Evolutionary conservation across 1,140 invertebrate species (phyloP), one percentile per base, ranked within the genome.

Genomic region (Physella acuta): DNA sequence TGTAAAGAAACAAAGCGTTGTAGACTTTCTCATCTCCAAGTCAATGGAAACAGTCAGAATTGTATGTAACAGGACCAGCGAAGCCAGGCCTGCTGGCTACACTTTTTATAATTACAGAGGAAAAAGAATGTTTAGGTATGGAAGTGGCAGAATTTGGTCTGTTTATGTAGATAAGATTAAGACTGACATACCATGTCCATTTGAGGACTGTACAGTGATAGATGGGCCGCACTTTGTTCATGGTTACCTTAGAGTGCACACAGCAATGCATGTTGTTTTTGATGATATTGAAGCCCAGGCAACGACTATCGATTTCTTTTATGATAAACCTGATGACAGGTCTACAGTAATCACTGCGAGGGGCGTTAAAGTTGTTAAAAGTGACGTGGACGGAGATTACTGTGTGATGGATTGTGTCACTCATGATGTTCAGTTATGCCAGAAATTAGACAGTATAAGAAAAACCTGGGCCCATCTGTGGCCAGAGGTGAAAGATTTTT

Each of bases 251-350:
- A 58, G 17, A 34, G 26, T 58, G 17, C 56, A 58, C 56, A 58
- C 56, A 58, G 56, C 56, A 16, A 58, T 58, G 56, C 56, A 58
- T 17, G 56, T 58, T 33, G 56, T 58, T 34, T 58, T 58, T 58
- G 56, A 58, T 58, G 56, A 58, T 58, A 20, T n/a, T 34, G 56
- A 58, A 24, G 56, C 56, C 33, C 56, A 58, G 17, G 1, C 30
- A 58, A 58, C 56, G n/a, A 34, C 31, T 33, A 33, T 58, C 17
- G 56, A 58, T 1, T 58, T 58, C 17, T 58, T 58, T 24, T 58
- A 58, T 58, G 56, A 58, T 34, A 34, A 3, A 3, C 56, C 56
- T 16, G 31, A n/a, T 8, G 56, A 58, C 36, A 16, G 30, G 26
- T 58, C 56, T 2, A 58, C 56, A 3, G 20, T 58, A 2, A n/a